Conservation (phyloP, 2,888 invertebrate species). For the Pseudococcus jackbeardsleyi region DNA sequence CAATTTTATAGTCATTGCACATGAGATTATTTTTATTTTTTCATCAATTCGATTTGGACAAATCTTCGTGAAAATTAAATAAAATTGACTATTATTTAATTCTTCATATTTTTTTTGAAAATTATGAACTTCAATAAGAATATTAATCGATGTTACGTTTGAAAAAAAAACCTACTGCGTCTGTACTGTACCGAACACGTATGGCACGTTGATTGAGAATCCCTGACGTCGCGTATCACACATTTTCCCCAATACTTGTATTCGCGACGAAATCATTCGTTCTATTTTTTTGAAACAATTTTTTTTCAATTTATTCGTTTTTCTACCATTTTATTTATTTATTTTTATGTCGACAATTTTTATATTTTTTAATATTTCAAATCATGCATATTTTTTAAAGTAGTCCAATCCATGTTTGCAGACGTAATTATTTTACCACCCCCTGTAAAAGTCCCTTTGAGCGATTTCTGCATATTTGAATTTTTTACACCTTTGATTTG, state of each 20-base stretch:
- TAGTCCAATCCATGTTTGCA: neutral
- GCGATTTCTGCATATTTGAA: neutral
- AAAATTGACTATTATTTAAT: neutral
- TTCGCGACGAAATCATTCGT: neutral
- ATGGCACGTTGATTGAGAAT: neutral
- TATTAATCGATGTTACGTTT: neutral
- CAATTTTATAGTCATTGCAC: too few species aligned
- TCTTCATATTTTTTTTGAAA: neutral
- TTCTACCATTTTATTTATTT: neutral
- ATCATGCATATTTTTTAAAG: too few species aligned
- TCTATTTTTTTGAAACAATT: neutral
- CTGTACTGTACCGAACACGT: neutral
- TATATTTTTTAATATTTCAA: too few species aligned
- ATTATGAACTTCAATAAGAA: neutral
- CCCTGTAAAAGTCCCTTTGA: neutral
- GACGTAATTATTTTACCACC: neutral
- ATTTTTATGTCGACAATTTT: too few species aligned
- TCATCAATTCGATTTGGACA: too few species aligned
- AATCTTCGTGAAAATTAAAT: neutral
- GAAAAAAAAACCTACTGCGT: neutral
- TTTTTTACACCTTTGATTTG: neutral
- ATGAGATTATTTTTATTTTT: too few species aligned
- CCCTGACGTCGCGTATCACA: neutral
- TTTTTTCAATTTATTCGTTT: neutral
- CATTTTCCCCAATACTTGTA: conserved; percentile 4